Evolutionary conservation across 2,797 vertebrate species (phyloP).

Genomic region (Sebastiscus albofasciatus): DNA sequence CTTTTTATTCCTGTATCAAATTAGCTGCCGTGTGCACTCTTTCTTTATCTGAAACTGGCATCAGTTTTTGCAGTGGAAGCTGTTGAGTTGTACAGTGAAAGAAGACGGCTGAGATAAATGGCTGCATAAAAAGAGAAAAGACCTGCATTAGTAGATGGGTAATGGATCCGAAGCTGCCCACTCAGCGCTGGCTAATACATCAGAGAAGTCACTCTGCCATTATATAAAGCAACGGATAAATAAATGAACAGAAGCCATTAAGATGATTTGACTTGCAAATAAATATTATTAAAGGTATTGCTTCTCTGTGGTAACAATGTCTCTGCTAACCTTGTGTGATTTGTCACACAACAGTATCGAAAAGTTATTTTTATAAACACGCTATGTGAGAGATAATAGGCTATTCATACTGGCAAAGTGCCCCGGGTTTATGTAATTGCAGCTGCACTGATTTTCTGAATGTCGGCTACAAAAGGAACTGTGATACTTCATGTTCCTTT

Average conservation of each 20-base stretch:
- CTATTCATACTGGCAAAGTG: neutral
- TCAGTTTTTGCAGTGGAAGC: conserved; percentile 2
- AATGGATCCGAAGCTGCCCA: conserved; percentile 65
- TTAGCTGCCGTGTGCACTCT: neutral
- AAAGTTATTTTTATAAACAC: conserved; percentile 10
- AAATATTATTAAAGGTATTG: conserved; percentile 42
- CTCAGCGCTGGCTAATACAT: conserved; percentile 57
- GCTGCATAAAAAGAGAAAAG: conserved; percentile 50
- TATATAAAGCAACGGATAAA: conserved; percentile 51
- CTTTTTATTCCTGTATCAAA: conserved; percentile 12
- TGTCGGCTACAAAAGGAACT: neutral
- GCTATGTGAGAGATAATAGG: neutral
- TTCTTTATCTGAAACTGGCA: conserved; percentile 6
- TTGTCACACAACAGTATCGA: conserved; percentile 16
- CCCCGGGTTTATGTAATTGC: neutral
- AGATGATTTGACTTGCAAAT: conserved; percentile 64
- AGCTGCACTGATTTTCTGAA: neutral
- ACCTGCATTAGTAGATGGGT: conserved; percentile 64
- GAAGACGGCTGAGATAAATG: conserved; percentile 54
- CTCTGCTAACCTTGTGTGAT: conserved; percentile 15
- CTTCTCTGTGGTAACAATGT: neutral
- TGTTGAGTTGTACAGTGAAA: conserved; percentile 43
- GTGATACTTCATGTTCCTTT: neutral
- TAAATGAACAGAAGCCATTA: conserved; percentile 66
- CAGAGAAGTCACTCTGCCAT: conserved; percentile 41